Evolutionary conservation across 2,797 vertebrate species (phyloP), one percentile per base, ranked within the genome.

Genomic region (Siniperca undulata): DNA sequence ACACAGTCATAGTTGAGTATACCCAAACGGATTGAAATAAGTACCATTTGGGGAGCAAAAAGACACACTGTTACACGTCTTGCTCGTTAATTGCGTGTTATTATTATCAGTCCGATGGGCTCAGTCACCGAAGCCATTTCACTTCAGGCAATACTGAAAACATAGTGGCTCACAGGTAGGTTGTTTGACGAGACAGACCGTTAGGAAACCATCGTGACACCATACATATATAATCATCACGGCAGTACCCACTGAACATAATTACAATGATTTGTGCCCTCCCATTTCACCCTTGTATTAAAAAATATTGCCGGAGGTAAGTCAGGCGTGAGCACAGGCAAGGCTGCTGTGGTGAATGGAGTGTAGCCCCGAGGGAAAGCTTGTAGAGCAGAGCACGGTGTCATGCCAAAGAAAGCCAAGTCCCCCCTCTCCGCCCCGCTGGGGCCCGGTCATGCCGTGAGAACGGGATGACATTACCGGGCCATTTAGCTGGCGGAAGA

Each of bases 231-330:
- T 94, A 93, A 94, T 94, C 87, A 90, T 88, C 72, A 61, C 70
- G 66, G 88, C 85, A 90, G 90, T 91, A 91, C 81, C 88, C 84
- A 77, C 85, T 85, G 86, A 92, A 92, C 93, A 94, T 93, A 94
- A 95, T 95, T 94, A 94, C 90, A 89, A 92, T 95, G 94, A 95
- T 95, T 95, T 95, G 94, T 94, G 92, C 87, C 84, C 91, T 93
- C 88, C 92, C 85, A 88, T 94, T 93, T 93, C 84, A 84, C 90
- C 90, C 90, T 90, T 91, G 93, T 93, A 92, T 94, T 94, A 93
- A 94, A 95, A 93, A 95, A 93, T 95, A 95, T 94, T 93, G 89
- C 91, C 84, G 66, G 89, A 91, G 92, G 92, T 92, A 88, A 94
- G 90, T 94, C 88, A 90, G 88, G 92, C 83, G 48, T 94, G 93